Base-by-base conservation (phyloP, 2,888 invertebrate genomes). In the Phania funesta region DNA sequence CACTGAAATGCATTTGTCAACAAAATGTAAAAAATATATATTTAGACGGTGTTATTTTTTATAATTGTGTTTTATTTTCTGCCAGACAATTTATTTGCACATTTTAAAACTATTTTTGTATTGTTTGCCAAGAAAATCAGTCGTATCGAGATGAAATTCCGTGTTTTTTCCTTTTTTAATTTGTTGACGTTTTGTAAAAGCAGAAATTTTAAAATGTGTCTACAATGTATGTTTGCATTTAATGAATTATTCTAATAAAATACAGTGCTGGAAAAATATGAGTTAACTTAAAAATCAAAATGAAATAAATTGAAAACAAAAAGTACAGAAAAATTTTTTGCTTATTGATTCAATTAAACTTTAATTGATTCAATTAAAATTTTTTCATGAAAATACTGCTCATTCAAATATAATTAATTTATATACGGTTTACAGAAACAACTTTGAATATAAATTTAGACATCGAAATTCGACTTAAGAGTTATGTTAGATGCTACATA, bases 81-180 rank as follows among this genome's bases (percentile, higher is more conserved):
- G 62, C 56, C 65, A 65, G 65, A 41, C 64, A 73, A 58, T 79
- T 65, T 38, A 58, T 73, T 73, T 74, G 44, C 74, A 82, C 73
- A 78, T 77, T 73, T 82, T 82, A 82, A 82, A 78, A 82, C 78
- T 78, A 82, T 82, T 82, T 82, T 78, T 78, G 82, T 44, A 46
- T 8, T 29, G 46, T 64, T 65, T 82, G 82, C 82, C 78, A 82
- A 78, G 65, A 78, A 44, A 78, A 78, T 73, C 65, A 78, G 44
- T 20, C n/a, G n/a, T n/a, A n/a, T n/a, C n/a, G n/a, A n/a, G n/a
- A n/a, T n/a, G n/a, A n/a, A n/a, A n/a, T n/a, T n/a, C n/a, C n/a
- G n/a, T n/a, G n/a, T 24, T 3, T 16, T 52, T 24, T 9, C 24
- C 3, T 44, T 46, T 22, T n/a, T 9, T 11, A 3, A 1, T 68